phyloP scores from a whole-genome alignment of 2,113 vertebrate species.

The Mormyrus lacerda region DNA sequence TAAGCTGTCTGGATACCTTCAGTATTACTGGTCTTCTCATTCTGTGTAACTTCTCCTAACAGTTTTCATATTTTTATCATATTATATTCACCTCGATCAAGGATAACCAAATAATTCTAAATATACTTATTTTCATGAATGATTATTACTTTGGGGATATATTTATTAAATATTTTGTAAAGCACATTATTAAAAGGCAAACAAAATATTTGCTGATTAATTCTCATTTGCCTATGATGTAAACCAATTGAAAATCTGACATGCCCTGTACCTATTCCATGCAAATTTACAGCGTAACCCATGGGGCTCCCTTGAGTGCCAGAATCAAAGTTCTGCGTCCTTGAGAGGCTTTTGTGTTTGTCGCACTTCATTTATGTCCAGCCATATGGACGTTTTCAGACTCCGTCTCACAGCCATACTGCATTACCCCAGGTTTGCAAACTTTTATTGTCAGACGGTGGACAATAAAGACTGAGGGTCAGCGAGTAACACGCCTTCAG shows the following conservation, averaged over 20 bases:
- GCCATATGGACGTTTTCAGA: neutral
- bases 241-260: neutral
- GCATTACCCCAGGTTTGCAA: neutral
- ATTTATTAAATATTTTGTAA: neutral
- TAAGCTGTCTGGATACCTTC: neutral
- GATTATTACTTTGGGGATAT: neutral
- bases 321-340: neutral
- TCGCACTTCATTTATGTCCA: neutral
- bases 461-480: neutral
- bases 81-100: neutral
- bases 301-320: neutral
- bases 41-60: neutral
- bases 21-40: neutral
- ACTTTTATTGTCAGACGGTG: neutral
- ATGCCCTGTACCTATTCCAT: neutral
- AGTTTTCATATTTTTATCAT: neutral
- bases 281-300: neutral
- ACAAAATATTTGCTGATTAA: neutral
- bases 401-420: neutral
- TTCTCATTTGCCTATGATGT: neutral
- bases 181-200: neutral
- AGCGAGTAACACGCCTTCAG: neutral
- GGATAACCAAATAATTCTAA: neutral
- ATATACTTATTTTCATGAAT: neutral
- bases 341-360: neutral